Base-by-base conservation (phyloP, 2,888 invertebrate species). In the Andrena camellia region DNA sequence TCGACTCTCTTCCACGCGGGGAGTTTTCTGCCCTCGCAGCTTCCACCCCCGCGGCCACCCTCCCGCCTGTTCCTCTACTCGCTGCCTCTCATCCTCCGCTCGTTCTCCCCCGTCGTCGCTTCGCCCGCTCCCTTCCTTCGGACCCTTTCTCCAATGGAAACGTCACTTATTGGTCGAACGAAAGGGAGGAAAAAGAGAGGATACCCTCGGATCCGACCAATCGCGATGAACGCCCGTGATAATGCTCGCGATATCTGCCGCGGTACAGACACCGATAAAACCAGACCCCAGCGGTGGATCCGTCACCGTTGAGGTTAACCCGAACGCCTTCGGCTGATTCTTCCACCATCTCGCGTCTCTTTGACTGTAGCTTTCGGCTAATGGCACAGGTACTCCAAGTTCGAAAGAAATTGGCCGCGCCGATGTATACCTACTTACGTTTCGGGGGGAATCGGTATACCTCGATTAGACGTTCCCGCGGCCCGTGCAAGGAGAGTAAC, bases 121-220 rank as follows among this genome's bases (percentile, higher is more conserved):
- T 59, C 59, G 59, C 69, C 7, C 50, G 35, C 64, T 54, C 83
- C 79, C 80, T 78, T 73, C 86, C 83, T 84, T 71, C 83, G 75
- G 73, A 73, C 79, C 83, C 83, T 80, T 81, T 83, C 85, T 75
- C 78, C 88, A 86, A 78, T 90, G 85, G 89, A 91, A 91, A 91
- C 91, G 90, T 90, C 91, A 91, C 89, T 92, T 89, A 90, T 91
- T 90, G 88, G 88, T 87, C 90, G 85, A 88, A 80, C 83, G 78
- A 78, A 83, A 83, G 85, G 82, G 77, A 78, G 83, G 86, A 89
- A 88, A 89, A 88, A 88, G 85, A 85, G 84, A 83, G 86, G 87
- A 84, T 68, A 89, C 80, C 80, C 86, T 71, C 84, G 83, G 81
- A 89, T 86, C 87, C 88, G 78, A 88, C 88, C 88, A 88, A 88